A percentile compares a stretch with the other conserved stretches of the same genome.
Evolutionary conservation across 1,140 invertebrate species (phyloP).

Genomic region (Pantala flavescens): DNA sequence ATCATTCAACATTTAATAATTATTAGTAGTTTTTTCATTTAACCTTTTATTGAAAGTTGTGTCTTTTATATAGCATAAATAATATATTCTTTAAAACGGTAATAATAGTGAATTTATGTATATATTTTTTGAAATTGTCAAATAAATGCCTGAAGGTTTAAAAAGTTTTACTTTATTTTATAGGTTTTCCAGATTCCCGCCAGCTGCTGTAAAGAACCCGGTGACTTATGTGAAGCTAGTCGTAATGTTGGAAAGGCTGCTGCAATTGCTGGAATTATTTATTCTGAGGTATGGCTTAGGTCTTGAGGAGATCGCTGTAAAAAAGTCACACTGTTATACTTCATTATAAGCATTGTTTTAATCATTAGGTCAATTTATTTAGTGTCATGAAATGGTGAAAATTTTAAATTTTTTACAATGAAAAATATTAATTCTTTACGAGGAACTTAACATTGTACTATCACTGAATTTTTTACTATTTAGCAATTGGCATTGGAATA

Average conservation of each 20-base stretch:
- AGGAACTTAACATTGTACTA: too few relatives aligned
- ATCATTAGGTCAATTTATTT: neutral
- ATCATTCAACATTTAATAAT: neutral
- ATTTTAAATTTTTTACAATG: neutral
- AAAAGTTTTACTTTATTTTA: too few relatives aligned
- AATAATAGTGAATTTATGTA: too few relatives aligned
- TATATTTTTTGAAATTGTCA: too few relatives aligned
- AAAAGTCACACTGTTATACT: neutral
- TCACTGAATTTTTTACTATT: too few relatives aligned
- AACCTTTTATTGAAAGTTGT: too few relatives aligned
- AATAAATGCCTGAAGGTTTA: too few relatives aligned
- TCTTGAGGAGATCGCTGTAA: neutral
- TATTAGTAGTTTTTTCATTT: too few relatives aligned
- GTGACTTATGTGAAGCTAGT: constrained; percentile 37
- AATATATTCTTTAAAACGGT: too few relatives aligned
- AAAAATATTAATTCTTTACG: too few relatives aligned
- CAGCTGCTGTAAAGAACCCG: constrained; percentile 46
- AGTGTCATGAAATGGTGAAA: neutral
- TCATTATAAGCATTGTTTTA: neutral
- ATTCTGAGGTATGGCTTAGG: constrained; percentile 37
- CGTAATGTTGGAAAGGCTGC: constrained; percentile 40
- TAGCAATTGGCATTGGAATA: too few relatives aligned
- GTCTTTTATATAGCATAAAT: too few relatives aligned
- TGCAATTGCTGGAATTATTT: constrained; percentile 38
- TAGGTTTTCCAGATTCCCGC: constrained; percentile 43